Conservation (phyloP, 2,113 vertebrate species). For the Emberiza fucata region DNA sequence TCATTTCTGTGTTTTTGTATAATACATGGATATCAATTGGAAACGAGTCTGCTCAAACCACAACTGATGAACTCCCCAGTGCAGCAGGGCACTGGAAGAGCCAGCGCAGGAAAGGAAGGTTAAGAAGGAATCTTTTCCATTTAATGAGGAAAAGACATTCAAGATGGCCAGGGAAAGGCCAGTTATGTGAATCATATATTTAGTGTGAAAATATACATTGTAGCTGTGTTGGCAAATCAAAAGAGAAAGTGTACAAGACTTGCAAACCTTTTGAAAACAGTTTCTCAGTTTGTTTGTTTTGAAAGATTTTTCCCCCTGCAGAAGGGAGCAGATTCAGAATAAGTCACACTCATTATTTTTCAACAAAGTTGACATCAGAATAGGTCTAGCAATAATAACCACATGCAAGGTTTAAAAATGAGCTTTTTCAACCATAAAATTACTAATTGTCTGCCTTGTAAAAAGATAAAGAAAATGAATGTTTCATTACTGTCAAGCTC, state of each 20-base stretch:
- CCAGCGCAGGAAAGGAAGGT: neutral
- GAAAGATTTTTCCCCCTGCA: neutral
- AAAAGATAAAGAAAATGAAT: conserved; percentile 76
- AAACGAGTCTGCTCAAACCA: neutral
- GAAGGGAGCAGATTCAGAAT: conserved; percentile 29
- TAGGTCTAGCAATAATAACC: conserved; percentile 60
- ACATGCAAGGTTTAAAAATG: conserved; percentile 67
- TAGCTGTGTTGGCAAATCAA: neutral
- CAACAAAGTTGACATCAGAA: conserved; percentile 67
- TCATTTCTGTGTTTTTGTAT: neutral
- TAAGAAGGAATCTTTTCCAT: neutral
- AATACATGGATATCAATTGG: neutral
- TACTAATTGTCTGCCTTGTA: conserved; percentile 77
- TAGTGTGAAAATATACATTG: neutral
- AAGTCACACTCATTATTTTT: conserved; percentile 38
- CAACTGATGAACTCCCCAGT: neutral
- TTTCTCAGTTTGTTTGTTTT: conserved; percentile 6
- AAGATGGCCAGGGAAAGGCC: neutral
- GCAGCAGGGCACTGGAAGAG: neutral
- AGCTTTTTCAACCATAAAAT: conserved; percentile 76
- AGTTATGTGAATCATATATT: neutral
- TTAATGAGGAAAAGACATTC: neutral
- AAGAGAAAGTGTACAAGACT: neutral
- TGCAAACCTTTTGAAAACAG: neutral
- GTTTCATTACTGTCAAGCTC: conserved; percentile 71